phyloP scores from a whole-genome alignment of 2,888 invertebrate species.

The Melinaea marsaeus region DNA sequence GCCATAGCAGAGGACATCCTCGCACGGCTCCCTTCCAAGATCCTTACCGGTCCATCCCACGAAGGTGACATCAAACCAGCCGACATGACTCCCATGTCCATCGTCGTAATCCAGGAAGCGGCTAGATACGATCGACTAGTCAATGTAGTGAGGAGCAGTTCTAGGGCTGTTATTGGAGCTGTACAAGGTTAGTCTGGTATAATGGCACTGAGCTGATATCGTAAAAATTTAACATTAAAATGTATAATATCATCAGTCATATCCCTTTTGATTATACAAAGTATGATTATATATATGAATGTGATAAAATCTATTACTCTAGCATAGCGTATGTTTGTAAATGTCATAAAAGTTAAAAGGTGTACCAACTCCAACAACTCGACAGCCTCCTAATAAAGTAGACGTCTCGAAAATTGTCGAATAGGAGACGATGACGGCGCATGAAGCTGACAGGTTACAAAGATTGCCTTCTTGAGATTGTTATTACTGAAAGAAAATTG shows the following conservation, averaged over 20 bases:
- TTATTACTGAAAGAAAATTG: constrained; percentile 1
- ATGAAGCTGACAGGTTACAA: constrained; percentile 6
- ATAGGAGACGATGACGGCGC: constrained; percentile 2
- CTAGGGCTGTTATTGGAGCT: constrained; percentile 88
- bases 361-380: neutral
- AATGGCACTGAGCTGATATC: too few species aligned
- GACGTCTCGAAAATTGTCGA: neutral
- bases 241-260: too few species aligned
- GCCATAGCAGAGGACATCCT: constrained; percentile 89
- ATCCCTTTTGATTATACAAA: too few species aligned
- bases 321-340: neutral
- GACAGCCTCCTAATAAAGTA: constrained; percentile 2
- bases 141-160: constrained; percentile 83
- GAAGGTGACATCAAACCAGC: constrained; percentile 84
- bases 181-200: constrained; percentile 83
- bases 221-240: neutral
- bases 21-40: constrained; percentile 83
- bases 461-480: neutral
- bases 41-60: constrained; percentile 81
- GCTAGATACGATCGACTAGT: constrained; percentile 87
- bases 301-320: too few species aligned
- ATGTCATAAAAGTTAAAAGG: neutral
- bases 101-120: constrained; percentile 93
- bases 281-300: neutral
- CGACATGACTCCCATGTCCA: constrained; percentile 94